phyloP scores from a whole-genome alignment of 2,888 invertebrate species.

The Coremacera marginata region DNA sequence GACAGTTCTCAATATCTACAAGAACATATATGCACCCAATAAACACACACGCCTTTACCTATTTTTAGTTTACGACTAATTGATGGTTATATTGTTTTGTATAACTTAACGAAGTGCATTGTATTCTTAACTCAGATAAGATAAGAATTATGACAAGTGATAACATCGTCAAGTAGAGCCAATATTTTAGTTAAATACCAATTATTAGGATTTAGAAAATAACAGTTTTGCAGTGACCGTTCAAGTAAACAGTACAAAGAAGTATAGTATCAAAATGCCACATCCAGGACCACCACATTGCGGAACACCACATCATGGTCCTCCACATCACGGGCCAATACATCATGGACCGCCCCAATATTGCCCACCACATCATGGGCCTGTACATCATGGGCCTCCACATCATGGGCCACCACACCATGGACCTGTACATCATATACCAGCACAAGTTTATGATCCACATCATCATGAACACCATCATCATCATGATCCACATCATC shows the following conservation, averaged over 20 bases:
- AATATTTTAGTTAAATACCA: too few relatives aligned
- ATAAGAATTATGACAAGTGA: too few relatives aligned
- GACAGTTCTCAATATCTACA: too few relatives aligned
- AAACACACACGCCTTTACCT: too few relatives aligned
- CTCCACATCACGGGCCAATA: slow-evolving; percentile 15
- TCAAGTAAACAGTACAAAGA: not conserved
- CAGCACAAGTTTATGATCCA: slow-evolving; percentile 43
- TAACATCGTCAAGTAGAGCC: too few relatives aligned
- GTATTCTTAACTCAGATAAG: too few relatives aligned
- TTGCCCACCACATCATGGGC: slow-evolving; percentile 2
- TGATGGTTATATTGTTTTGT: too few relatives aligned
- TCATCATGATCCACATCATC: slow-evolving; percentile 34
- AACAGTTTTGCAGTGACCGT: not conserved
- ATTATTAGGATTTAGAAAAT: too few relatives aligned
- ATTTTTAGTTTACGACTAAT: too few relatives aligned
- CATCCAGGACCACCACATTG: slow-evolving; percentile 19
- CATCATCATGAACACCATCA: slow-evolving; percentile 24
- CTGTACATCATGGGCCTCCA: slow-evolving; percentile 25
- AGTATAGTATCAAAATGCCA: slow-evolving; percentile 17
- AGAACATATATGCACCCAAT: too few relatives aligned
- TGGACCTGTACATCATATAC: slow-evolving; percentile 43
- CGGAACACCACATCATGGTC: slow-evolving; percentile 41
- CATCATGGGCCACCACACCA: slow-evolving; percentile 12
- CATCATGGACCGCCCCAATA: slow-evolving; percentile 31
- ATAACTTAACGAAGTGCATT: too few relatives aligned